Evolutionary conservation across 2,888 invertebrate species (phyloP), one percentile per base, ranked within the genome.

Genomic region (Auanema freiburgensis): DNA sequence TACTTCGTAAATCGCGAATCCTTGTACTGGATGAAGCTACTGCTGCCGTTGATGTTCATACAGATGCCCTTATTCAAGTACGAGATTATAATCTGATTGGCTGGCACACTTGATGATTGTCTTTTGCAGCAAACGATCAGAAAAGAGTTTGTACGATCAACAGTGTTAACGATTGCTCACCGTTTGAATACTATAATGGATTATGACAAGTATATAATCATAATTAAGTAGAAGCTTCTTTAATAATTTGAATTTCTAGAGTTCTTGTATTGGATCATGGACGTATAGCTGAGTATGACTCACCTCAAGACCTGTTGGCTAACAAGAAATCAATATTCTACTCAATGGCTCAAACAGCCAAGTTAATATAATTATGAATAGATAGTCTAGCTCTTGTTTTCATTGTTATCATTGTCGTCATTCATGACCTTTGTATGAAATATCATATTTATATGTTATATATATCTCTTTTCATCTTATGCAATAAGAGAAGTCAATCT

Each of bases 1-100:
- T 86, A 52, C 79, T 87, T 18, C 71, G 85, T 16, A 85, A 85
- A 66, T 84, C 84, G 1, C 68, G 66, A 59, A 63, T 79, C 0
- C 77, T 87, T 24, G 90, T 93, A 3, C 76, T 87, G 62, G 87
- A 87, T 72, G 87, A 87, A 76, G 87, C 87, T 1, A 87, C 87
- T 2, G 87, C 87, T 1, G 86, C 87, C 1, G 85, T 87, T 10
- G 87, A 87, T 79, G 78, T 86, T 25, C 85, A 86, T 74, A 87
- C 87, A 0, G 87, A 87, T 75, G 84, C 84, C n/a, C 79, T 87
- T 42, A 87, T 87, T 65, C 87, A 91, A 63, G 65, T 65, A 41
- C 1, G 18, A 23, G 50, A 51, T 1, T 12, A 16, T 16, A 1
- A 57, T 56, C 12, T n/a, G 12, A 43, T 43, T 43, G 11, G 11